phyloP scores from a whole-genome alignment of 2,113 vertebrate genomes.

The Pipra filicauda region DNA sequence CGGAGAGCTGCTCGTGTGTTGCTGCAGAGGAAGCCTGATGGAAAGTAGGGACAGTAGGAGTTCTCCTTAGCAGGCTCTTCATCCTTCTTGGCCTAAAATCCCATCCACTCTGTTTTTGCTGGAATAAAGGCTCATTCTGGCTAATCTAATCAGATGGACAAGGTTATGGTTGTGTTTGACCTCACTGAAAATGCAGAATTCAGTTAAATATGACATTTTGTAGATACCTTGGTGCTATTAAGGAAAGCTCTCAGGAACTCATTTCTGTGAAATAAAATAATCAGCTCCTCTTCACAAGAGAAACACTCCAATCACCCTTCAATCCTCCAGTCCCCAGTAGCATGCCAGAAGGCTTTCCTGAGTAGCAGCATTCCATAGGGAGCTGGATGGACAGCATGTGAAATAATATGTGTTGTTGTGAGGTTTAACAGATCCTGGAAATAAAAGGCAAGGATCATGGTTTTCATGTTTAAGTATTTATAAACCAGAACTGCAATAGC shows the following conservation, averaged over 20 bases:
- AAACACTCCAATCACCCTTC: neutral
- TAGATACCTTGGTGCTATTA: neutral
- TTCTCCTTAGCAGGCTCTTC: neutral
- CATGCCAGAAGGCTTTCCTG: neutral
- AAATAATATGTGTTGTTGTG: neutral
- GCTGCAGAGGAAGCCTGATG: neutral
- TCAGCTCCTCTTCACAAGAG: neutral
- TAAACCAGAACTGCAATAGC: neutral
- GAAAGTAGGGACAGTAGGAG: neutral
- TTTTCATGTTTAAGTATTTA: neutral
- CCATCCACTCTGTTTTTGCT: neutral
- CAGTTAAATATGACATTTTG: neutral
- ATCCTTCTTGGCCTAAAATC: neutral
- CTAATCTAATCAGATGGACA: neutral
- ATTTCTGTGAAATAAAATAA: neutral
- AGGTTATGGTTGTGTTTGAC: neutral
- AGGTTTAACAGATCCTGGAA: neutral
- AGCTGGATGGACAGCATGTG: neutral
- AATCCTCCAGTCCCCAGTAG: neutral
- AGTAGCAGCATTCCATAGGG: neutral
- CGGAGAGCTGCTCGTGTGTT: accelerated
- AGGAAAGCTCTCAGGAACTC: neutral
- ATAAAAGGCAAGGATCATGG: neutral
- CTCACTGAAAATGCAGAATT: neutral
- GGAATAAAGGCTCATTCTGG: neutral